These are phyloP conservation scores for Heliconius aoede DNA, from an alignment of 2,888 invertebrate species.

Conservation along the genomic window DNA sequence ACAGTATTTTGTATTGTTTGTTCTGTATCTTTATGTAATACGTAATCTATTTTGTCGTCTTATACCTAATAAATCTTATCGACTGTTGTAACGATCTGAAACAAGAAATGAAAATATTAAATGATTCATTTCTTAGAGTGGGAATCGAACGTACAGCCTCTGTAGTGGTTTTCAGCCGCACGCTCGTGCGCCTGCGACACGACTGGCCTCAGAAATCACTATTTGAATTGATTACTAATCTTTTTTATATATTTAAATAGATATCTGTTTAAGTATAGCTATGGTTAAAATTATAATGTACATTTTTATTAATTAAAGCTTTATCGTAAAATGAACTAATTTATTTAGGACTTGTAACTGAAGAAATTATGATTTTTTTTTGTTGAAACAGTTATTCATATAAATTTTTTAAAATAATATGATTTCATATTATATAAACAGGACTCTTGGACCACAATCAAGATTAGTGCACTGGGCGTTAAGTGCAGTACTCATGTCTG, in stretches of 20 bases:
- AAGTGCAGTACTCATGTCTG: background rate
- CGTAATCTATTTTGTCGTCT: background rate
- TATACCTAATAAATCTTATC: background rate
- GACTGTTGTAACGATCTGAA: background rate
- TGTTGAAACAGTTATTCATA: too few relatives aligned
- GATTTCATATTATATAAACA: background rate
- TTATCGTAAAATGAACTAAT: background rate
- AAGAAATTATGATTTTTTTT: background rate
- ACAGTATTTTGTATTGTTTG: background rate
- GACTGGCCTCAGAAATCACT: too few relatives aligned
- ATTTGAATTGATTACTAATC: too few relatives aligned
- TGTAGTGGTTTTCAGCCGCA: too few relatives aligned
- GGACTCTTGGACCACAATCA: constrained; percentile 3
- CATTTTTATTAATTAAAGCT: background rate
- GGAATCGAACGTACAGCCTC: too few relatives aligned
- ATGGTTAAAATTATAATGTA: background rate
- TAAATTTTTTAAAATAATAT: background rate
- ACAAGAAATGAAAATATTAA: too few relatives aligned
- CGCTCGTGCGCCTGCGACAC: too few relatives aligned
- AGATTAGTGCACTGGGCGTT: background rate
- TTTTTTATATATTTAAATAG: too few relatives aligned
- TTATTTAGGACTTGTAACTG: background rate
- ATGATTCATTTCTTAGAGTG: too few relatives aligned
- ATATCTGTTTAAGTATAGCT: background rate
- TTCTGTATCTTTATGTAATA: background rate